phyloP scores from a whole-genome alignment of 92 coral and sea anemone genomes.

The Phenganax subtilis region DNA sequence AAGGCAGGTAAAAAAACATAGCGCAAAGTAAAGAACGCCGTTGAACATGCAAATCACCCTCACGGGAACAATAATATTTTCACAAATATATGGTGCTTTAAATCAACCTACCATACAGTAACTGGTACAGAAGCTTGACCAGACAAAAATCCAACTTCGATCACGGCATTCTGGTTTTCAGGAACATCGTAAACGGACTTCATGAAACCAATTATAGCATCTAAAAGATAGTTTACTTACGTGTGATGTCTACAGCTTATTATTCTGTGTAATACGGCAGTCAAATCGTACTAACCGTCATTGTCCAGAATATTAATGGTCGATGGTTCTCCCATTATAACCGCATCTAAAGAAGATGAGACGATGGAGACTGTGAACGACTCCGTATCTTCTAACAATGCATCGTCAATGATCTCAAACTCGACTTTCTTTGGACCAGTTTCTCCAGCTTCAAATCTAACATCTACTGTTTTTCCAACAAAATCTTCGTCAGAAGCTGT shows the following conservation, averaged over 20 bases:
- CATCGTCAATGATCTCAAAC: constrained; percentile 4
- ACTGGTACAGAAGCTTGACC: constrained; percentile 10
- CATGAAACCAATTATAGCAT: constrained; percentile 16
- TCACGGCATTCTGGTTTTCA: constrained; percentile 1
- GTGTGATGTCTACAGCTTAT: too few relatives aligned
- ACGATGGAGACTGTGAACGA: constrained; percentile 1
- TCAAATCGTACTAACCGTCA: background rate
- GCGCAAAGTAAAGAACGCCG: too few relatives aligned
- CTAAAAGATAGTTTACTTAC: background rate
- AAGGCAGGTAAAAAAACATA: too few relatives aligned
- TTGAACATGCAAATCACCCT: too few relatives aligned
- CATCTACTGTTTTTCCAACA: background rate
- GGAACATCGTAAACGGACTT: background rate
- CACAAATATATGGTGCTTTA: too few relatives aligned
- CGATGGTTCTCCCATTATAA: constrained; percentile 15
- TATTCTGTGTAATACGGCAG: too few relatives aligned
- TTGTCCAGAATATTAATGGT: constrained; percentile 16
- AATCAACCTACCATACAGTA: constrained; percentile 6
- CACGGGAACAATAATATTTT: too few relatives aligned
- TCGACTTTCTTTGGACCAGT: constrained; percentile 11
- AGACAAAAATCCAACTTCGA: background rate
- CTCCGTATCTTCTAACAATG: background rate
- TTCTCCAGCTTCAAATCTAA: constrained; percentile 5
- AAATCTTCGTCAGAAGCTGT: constrained; percentile 8
- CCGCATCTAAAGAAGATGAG: constrained; percentile 3